Evolutionary conservation across 2,888 invertebrate genomes (phyloP).

Genomic region (Cephus pygmeus): DNA sequence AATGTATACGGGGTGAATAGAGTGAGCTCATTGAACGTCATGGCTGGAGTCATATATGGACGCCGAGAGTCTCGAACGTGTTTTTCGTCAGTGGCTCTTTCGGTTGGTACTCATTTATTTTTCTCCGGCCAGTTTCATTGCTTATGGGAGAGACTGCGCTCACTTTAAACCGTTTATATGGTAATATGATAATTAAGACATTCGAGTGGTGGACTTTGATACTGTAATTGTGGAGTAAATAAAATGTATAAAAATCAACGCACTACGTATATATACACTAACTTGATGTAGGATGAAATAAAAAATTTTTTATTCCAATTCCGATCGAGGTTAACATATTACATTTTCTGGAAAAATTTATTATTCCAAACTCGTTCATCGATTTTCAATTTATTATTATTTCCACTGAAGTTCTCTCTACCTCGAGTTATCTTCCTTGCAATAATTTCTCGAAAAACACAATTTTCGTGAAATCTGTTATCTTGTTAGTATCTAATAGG

Average conservation of each 20-base stretch:
- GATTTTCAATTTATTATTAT: not conserved
- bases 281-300: not conserved
- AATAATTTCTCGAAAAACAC: not conserved
- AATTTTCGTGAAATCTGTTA: not conserved
- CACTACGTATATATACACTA: not conserved
- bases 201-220: conserved; percentile 20
- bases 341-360: not conserved
- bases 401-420: not conserved
- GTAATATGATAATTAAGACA: conserved; percentile 48
- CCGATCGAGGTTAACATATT: not conserved
- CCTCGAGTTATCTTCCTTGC: not conserved
- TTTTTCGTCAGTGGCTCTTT: conserved; percentile 1
- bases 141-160: conserved; percentile 2
- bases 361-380: not conserved
- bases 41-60: not conserved
- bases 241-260: not conserved
- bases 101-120: not conserved
- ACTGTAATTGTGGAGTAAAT: not conserved
- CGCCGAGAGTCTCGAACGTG: not conserved
- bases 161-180: conserved; percentile 10
- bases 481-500: not conserved
- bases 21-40: not conserved
- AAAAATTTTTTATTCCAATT: not conserved
- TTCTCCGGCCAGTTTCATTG: not conserved
- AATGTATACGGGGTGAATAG: not conserved